Evolutionary conservation across 1,140 invertebrate species (phyloP), one percentile per base, ranked within the genome.

Genomic region (Drosophila chauvacae): DNA sequence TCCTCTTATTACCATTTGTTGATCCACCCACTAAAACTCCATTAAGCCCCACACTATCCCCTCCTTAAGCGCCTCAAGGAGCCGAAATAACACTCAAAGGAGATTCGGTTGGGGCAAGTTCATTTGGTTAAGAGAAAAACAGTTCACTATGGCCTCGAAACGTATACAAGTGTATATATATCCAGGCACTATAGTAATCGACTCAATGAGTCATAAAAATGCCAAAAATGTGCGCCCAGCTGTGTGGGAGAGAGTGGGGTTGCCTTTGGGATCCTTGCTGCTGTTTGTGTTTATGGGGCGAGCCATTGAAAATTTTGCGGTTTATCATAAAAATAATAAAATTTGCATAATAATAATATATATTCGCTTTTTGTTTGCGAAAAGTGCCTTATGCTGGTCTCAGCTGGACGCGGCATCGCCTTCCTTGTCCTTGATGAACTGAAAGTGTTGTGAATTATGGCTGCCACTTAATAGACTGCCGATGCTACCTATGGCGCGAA

Each of bases 261-360:
- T 44, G 68, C 59, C 16, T 39, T 39, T n/a, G 48, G 58, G 45
- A 69, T 41, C 56, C 58, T 20, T 44, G 57, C 41, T 70, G 74
- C 41, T 87, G 80, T 78, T 81, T 77, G 79, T 87, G 60, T 70
- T 74, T 80, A 80, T 74, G 72, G 62, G 45, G 44, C 53, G 47
- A 50, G 68, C 64, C 84, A 63, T 69, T 75, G 76, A 80, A 77
- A 84, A 84, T 83, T 83, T 88, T 87, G 84, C 80, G 84, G 83
- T 83, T 88, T 88, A 88, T 88, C 84, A 84, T 90, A 88, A 90
- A 84, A 88, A 88, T 84, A 73, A 88, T 88, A 88, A 88, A 90
- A 88, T 88, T 88, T 88, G 85, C 84, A 88, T 88, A 88, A 88
- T 88, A 88, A 84, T 88, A 88, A 72, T 72, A 72, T 72, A 72